phyloP scores from a whole-genome alignment of 2,797 vertebrate species.

The Picus viridis region DNA sequence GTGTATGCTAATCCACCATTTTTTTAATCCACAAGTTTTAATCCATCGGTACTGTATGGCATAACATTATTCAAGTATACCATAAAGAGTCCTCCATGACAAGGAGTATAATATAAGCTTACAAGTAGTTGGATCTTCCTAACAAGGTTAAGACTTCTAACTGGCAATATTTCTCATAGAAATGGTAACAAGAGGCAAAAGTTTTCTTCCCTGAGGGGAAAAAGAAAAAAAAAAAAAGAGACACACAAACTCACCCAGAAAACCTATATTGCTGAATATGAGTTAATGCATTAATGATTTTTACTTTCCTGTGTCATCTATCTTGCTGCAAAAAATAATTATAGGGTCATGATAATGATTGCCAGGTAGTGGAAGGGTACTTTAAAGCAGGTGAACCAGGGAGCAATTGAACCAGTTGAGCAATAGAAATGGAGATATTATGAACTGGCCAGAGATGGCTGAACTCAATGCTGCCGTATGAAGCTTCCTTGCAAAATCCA shows the following conservation, averaged over 20 bases:
- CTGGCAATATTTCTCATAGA: slow-evolving; percentile 38
- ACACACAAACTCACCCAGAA: not conserved
- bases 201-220: not conserved
- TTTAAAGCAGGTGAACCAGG: not conserved
- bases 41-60: not conserved
- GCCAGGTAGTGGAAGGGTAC: not conserved
- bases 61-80: not conserved
- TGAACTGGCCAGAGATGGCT: not conserved
- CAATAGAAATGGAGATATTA: not conserved
- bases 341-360: not conserved
- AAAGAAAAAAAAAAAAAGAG: not conserved
- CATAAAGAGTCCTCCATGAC: slow-evolving; percentile 48
- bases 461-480: not conserved
- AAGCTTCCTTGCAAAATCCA: not conserved
- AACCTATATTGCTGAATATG: not conserved
- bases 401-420: not conserved
- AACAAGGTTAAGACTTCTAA: slow-evolving; percentile 64
- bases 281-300: not conserved
- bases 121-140: slow-evolving; percentile 44
- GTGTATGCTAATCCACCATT: not conserved
- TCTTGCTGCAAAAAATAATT: not conserved
- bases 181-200: slow-evolving; percentile 56
- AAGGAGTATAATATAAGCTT: slow-evolving; percentile 55
- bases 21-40: not conserved
- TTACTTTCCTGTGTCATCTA: not conserved